Percentiles rank a stretch among this genome's conserved stretches.
phyloP scores from a whole-genome alignment of 23 tunicate genomes.

The Ciona savignyi region DNA sequence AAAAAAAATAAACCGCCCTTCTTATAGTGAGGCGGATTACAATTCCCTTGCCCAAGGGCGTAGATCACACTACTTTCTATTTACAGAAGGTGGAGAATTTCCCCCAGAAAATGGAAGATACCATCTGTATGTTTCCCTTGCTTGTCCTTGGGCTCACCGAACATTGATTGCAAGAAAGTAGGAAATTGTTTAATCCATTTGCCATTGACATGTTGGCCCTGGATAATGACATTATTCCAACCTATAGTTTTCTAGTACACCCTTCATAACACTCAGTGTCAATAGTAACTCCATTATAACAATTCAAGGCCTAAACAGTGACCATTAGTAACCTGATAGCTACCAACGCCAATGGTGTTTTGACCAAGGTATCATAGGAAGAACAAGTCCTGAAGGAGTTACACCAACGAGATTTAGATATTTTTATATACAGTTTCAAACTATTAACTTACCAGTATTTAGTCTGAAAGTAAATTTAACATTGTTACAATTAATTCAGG shows the following conservation, averaged over 20 bases:
- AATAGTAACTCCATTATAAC: too few relatives aligned
- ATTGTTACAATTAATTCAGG: slow-evolving; percentile 8
- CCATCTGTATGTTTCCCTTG: slow-evolving; percentile 82
- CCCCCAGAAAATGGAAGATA: slow-evolving; percentile 70
- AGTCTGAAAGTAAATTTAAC: not conserved
- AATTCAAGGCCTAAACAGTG: too few relatives aligned
- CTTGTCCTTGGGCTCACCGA: slow-evolving; percentile 93
- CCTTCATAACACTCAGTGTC: not conserved
- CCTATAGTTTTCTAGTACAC: not conserved
- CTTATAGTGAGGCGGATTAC: slow-evolving; percentile 18
- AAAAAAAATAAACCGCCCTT: not conserved
- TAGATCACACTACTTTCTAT: slow-evolving; percentile 7
- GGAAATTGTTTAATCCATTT: not conserved
- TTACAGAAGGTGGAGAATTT: slow-evolving; percentile 33
- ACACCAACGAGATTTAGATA: too few relatives aligned
- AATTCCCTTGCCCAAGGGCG: slow-evolving; percentile 87
- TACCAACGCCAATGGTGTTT: too few relatives aligned
- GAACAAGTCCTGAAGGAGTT: too few relatives aligned
- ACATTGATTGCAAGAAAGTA: slow-evolving; percentile 58
- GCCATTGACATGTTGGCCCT: not conserved
- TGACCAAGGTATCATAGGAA: too few relatives aligned
- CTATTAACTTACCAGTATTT: not conserved
- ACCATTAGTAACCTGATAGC: too few relatives aligned
- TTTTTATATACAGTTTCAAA: too few relatives aligned
- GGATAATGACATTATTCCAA: too few relatives aligned